Percentiles rank a stretch among this genome's conserved stretches.
phyloP scores from a whole-genome alignment of 2,113 vertebrate species.

The Glaucidium brasilianum region DNA sequence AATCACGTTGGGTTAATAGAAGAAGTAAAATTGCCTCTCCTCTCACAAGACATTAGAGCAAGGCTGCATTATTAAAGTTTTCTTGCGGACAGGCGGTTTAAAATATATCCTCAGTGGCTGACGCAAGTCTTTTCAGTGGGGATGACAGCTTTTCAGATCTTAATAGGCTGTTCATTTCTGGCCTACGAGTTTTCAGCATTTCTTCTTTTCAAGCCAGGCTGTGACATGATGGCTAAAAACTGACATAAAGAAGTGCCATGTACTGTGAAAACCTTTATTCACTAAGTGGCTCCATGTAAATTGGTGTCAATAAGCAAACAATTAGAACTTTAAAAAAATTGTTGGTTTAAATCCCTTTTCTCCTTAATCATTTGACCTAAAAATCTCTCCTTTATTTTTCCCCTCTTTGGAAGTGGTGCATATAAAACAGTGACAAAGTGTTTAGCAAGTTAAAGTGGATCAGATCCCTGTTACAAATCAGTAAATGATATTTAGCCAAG shows the following conservation, averaged over 20 bases:
- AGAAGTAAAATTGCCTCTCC: constrained; percentile 92
- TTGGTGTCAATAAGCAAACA: constrained; percentile 73
- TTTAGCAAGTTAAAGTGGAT: constrained; percentile 16
- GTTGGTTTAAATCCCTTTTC: constrained; percentile 55
- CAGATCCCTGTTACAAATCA: neutral
- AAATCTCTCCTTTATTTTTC: constrained; percentile 44
- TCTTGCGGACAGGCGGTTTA: constrained; percentile 85
- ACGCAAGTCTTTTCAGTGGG: constrained; percentile 83
- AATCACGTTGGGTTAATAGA: constrained; percentile 97
- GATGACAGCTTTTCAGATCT: constrained; percentile 89
- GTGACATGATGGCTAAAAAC: constrained; percentile 74
- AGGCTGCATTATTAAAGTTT: constrained; percentile 86
- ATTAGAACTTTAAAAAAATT: constrained; percentile 67
- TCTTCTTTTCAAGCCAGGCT: constrained; percentile 72
- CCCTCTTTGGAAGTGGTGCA: constrained; percentile 9
- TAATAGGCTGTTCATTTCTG: constrained; percentile 88
- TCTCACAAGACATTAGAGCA: constrained; percentile 87
- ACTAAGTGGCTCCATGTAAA: constrained; percentile 70
- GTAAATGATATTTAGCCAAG: neutral
- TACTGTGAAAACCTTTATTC: constrained; percentile 63
- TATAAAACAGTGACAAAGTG: neutral
- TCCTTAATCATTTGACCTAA: constrained; percentile 54
- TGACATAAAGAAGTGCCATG: constrained; percentile 64
- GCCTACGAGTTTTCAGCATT: constrained; percentile 74
- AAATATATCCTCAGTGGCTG: constrained; percentile 85